These are phyloP conservation scores for Stenichneumon culpator DNA, from an alignment of 2,888 invertebrate genomes.

Conservation along the genomic window DNA sequence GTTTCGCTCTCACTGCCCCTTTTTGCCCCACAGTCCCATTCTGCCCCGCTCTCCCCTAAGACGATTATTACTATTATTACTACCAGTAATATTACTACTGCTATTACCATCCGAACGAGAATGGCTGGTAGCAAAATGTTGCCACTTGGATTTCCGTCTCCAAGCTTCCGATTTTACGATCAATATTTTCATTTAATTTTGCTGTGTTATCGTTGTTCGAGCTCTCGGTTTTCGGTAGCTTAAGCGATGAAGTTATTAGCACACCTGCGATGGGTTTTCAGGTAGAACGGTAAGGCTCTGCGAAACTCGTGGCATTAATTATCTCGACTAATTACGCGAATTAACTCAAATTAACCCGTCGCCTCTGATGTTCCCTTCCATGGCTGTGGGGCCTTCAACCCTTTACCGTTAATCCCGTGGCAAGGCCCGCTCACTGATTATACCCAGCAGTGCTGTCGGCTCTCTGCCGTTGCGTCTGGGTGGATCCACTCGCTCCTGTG, in stretches of 20 bases:
- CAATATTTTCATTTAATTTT: no score
- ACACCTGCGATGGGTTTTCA: not conserved
- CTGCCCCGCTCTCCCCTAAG: no score
- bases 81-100: no score
- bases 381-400: slow-evolving; percentile 53
- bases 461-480: slow-evolving; percentile 14
- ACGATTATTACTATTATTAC: no score
- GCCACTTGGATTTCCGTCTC: no score
- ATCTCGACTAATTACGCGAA: slow-evolving; percentile 81
- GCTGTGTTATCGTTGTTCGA: no score
- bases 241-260: no score
- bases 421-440: slow-evolving; percentile 57
- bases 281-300: slow-evolving; percentile 50
- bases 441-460: slow-evolving; percentile 48
- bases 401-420: slow-evolving; percentile 58
- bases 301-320: slow-evolving; percentile 79
- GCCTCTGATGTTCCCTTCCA: slow-evolving; percentile 67
- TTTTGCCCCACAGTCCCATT: no score
- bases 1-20: no score
- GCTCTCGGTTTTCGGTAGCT: not conserved
- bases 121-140: no score
- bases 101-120: no score
- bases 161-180: no score
- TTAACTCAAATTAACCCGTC: slow-evolving; percentile 82
- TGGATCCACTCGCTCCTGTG: not conserved